Percentiles rank a stretch among this genome's conserved stretches.
Evolutionary conservation across 1,140 invertebrate genomes (phyloP).

Genomic region (Sarcophaga bullata): DNA sequence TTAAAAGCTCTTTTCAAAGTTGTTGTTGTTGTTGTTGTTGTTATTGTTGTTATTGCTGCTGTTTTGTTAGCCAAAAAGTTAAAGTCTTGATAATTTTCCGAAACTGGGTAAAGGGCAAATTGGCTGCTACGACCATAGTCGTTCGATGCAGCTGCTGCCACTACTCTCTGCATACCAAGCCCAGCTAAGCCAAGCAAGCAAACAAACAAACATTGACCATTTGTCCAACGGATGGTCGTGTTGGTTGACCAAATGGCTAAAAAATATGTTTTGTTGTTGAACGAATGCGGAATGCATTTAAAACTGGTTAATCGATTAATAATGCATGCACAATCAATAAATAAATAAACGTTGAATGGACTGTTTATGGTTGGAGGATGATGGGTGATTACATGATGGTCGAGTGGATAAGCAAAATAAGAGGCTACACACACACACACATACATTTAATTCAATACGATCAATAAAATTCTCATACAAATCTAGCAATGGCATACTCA

Average conservation of each 20-base stretch:
- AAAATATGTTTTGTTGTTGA: slow-evolving; percentile 7
- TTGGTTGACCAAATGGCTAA: background rate
- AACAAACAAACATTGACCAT: background rate
- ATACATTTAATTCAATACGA: background rate
- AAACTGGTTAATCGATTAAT: slow-evolving; percentile 10
- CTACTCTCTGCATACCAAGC: background rate
- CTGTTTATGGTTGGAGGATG: background rate
- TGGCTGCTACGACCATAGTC: background rate
- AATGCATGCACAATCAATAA: background rate
- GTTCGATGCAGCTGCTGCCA: background rate
- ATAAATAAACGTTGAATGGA: background rate
- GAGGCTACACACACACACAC: background rate
- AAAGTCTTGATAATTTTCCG: background rate
- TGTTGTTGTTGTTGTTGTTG: background rate
- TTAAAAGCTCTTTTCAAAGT: background rate
- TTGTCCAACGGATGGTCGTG: background rate
- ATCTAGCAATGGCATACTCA: background rate
- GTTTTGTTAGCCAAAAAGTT: background rate
- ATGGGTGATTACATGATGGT: background rate
- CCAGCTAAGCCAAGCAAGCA: background rate
- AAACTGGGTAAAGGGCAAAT: slow-evolving; percentile 7
- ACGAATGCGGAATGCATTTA: slow-evolving; percentile 4
- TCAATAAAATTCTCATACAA: background rate
- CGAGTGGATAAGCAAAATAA: background rate
- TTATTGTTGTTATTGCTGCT: background rate